phyloP scores from a whole-genome alignment of 2,113 vertebrate species.

The Anhinga anhinga region DNA sequence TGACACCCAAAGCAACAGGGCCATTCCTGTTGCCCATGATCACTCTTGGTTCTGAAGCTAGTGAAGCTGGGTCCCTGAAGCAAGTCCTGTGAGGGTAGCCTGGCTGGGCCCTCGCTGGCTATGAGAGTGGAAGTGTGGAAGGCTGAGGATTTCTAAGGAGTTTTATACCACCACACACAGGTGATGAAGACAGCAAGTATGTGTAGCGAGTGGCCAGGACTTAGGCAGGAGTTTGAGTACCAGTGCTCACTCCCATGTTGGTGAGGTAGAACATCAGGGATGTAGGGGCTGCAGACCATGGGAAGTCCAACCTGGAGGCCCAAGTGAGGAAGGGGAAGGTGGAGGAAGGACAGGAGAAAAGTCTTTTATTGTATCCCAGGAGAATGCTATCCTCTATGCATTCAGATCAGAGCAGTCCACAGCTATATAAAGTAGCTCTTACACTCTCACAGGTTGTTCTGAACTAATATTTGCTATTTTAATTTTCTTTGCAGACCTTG shows the following conservation, averaged over 20 bases:
- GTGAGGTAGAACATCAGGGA: background rate
- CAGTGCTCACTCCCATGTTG: rapidly evolving
- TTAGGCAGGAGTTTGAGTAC: background rate
- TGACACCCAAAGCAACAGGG: rapidly evolving
- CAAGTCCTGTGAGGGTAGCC: background rate
- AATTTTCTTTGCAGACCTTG: slow-evolving; percentile 55
- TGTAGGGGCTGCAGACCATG: rapidly evolving
- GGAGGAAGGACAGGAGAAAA: background rate
- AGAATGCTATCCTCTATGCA: background rate
- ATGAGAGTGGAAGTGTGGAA: background rate
- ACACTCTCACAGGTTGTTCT: background rate
- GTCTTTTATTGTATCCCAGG: background rate
- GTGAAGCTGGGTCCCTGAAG: background rate
- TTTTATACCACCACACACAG: background rate
- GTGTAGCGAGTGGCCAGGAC: background rate
- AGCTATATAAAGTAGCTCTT: background rate
- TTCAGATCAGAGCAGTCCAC: background rate
- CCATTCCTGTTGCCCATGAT: rapidly evolving
- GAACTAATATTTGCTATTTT: slow-evolving; percentile 51
- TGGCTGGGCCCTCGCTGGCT: background rate
- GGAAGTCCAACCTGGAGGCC: background rate
- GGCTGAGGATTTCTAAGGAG: background rate
- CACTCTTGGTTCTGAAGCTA: background rate
- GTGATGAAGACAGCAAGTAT: background rate
- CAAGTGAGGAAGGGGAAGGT: background rate